Conservation (phyloP, 2,797 vertebrate species). For the Nothura maculosa region DNA sequence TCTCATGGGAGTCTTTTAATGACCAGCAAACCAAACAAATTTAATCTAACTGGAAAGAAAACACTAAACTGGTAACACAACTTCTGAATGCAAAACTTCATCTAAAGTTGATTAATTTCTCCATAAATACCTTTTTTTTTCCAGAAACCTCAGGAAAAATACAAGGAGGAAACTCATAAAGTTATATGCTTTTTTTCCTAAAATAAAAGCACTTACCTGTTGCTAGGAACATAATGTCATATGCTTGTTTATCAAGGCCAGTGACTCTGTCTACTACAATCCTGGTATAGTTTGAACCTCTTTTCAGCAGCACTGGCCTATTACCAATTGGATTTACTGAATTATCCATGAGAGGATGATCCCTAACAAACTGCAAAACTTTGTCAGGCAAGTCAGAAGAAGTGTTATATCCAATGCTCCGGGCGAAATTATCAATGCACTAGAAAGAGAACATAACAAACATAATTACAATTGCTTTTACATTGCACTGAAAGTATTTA, state of each 20-base stretch:
- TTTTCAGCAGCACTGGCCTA: slow-evolving; percentile 77
- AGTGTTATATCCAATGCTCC: slow-evolving; percentile 70
- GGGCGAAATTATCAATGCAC: slow-evolving; percentile 78
- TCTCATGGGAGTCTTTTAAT: slow-evolving; percentile 6
- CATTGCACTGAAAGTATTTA: neutral
- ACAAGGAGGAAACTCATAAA: neutral
- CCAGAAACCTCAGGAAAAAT: neutral
- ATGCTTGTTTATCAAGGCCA: slow-evolving; percentile 74
- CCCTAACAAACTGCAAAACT: slow-evolving; percentile 84
- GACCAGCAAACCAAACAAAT: neutral
- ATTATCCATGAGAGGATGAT: slow-evolving; percentile 83
- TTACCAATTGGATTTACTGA: slow-evolving; percentile 74
- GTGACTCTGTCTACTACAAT: slow-evolving; percentile 79
- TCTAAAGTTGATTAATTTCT: neutral
- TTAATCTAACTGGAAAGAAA: neutral
- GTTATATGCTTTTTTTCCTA: neutral
- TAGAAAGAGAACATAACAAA: slow-evolving; percentile 19
- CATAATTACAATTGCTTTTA: neutral
- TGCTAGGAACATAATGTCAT: slow-evolving; percentile 85
- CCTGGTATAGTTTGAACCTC: slow-evolving; percentile 76
- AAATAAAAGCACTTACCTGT: slow-evolving; percentile 75
- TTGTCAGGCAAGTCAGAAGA: slow-evolving; percentile 83
- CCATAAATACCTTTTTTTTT: neutral
- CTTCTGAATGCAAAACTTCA: neutral
- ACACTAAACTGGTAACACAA: neutral